Conservation (phyloP, 2,113 vertebrate species). For the Ictidomys tridecemlineatus region DNA sequence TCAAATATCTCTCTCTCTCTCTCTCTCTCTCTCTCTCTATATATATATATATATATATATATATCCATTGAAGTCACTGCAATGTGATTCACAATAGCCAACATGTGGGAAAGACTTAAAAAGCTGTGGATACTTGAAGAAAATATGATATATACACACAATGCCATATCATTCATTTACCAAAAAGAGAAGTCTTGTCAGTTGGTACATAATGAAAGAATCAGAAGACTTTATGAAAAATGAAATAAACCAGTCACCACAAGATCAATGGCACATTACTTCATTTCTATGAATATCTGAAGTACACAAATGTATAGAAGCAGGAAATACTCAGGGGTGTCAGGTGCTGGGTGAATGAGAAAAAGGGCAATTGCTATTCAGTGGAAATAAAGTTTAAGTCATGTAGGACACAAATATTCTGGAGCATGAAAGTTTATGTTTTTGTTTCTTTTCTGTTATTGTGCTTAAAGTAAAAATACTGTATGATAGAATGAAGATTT, state of each 20-base stretch:
- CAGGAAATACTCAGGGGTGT: not conserved
- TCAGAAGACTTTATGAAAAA: not conserved
- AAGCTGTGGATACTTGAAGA: not conserved
- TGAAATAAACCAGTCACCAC: not conserved
- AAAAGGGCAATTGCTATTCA: not conserved
- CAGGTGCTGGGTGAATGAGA: fast-evolving
- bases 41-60: too few relatives aligned
- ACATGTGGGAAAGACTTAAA: too few relatives aligned
- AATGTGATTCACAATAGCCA: too few relatives aligned
- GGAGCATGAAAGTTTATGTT: not conserved
- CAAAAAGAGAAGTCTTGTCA: not conserved
- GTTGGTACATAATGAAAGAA: not conserved
- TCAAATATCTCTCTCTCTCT: not conserved
- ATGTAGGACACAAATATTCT: not conserved
- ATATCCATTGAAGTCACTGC: not conserved
- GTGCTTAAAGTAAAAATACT: not conserved
- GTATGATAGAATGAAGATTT: not conserved
- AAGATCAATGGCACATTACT: not conserved
- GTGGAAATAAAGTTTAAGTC: not conserved
- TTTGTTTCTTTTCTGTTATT: not conserved
- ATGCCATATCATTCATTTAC: not conserved
- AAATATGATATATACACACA: not conserved
- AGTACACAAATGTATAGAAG: not conserved
- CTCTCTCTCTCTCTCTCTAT: too few relatives aligned
- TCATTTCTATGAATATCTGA: not conserved